Evolutionary conservation across 2,113 vertebrate genomes (phyloP), one percentile per base, ranked within the genome.

Genomic region (Daboia siamensis): DNA sequence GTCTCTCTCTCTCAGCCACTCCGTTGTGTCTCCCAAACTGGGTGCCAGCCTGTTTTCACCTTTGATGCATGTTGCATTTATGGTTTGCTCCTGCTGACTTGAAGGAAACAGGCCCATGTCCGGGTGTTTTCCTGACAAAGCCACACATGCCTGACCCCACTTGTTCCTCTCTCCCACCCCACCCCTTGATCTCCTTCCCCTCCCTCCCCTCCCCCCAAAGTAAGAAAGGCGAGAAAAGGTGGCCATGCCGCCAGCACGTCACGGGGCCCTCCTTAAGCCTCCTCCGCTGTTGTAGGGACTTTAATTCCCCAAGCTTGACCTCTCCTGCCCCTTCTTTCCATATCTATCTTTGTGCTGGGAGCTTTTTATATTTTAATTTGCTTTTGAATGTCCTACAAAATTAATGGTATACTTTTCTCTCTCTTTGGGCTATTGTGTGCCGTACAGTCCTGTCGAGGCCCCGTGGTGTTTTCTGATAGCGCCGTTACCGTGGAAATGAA

Each of bases 401-500:
- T 97, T 96, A 96, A 97, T 95, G 94, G 95, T 11, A 64, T 17
- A 55, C 92, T 95, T 86, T 88, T 5, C 92, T n/a, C 92, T 55
- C 51, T 86, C 55, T 90, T 61, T 64, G 86, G 95, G 95, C 96
- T 96, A 96, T 97, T 97, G 97, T 97, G 97, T 26, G 0, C 55
- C 0, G 96, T 97, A 96, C 97, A 96, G 97, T 98, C 96, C 51
- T 93, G 93, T 96, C 93, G 93, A 96, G 97, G 96, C 96, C 97
- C 87, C 46, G 39, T 52, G 39, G 96, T 92, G 94, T 95, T 94
- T 93, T 90, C 95, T 95, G 97, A 96, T 96, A 95, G 96, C 94
- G 56, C 94, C 95, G 98, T 98, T 98, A 97, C 98, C 97, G 90
- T 95, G 98, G 98, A 97, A 98, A 98, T 98, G 97, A 98, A 98